A percentile compares a stretch with the other conserved stretches of the same genome.
Conservation (phyloP, 64 coral and sea anemone genomes). For the Trachythela sp. region DNA sequence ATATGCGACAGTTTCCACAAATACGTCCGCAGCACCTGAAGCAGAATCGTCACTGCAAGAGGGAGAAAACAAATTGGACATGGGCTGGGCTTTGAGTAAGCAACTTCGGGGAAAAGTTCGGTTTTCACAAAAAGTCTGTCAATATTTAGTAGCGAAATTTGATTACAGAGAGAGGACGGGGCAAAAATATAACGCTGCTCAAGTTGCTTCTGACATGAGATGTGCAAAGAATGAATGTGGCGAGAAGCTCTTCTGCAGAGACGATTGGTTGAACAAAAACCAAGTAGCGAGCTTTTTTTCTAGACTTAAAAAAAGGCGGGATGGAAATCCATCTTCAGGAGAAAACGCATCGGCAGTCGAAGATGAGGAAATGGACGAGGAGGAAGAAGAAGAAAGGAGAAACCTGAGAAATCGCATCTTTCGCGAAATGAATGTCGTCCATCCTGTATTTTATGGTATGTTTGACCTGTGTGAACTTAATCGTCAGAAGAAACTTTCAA, state of each 20-base stretch:
- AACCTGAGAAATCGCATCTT: background rate
- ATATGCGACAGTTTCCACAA: background rate
- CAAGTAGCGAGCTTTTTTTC: constrained; percentile 29
- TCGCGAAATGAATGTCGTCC: background rate
- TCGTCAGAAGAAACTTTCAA: background rate
- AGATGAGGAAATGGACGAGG: background rate
- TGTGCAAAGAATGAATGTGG: background rate
- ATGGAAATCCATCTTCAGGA: background rate
- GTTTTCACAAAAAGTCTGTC: background rate
- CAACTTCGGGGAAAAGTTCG: background rate
- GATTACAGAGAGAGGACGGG: constrained; percentile 17
- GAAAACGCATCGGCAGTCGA: background rate
- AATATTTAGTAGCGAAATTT: constrained; percentile 15
- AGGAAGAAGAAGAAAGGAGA: background rate
- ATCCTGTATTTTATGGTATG: constrained; percentile 7
- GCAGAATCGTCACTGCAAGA: background rate
- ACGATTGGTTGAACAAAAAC: constrained; percentile 16
- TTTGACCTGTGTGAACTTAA: constrained; percentile 6
- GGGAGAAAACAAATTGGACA: background rate
- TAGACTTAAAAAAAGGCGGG: background rate
- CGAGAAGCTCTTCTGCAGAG: background rate
- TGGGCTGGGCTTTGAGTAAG: constrained; percentile 28
- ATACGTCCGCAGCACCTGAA: background rate
- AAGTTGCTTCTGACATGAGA: constrained; percentile 22
- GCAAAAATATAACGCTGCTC: constrained; percentile 1